Percentiles rank a stretch among this genome's conserved stretches.
Conservation (phyloP, 1,140 invertebrate genomes). For the Chelonus insularis region DNA sequence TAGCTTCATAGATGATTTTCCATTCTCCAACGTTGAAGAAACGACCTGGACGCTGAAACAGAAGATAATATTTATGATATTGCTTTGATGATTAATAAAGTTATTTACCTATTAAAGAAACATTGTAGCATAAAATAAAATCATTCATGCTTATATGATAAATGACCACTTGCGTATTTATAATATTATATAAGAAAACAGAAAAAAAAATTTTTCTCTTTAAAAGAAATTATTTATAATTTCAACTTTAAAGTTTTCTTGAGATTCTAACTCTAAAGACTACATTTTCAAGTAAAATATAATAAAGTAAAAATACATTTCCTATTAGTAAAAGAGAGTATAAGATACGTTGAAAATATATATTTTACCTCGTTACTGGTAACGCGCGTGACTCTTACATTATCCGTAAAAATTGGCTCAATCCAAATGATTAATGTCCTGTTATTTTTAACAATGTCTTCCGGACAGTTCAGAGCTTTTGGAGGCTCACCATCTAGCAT, state of each 20-base stretch:
- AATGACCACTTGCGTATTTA: too few species aligned
- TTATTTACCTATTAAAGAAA: too few species aligned
- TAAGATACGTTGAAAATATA: neutral
- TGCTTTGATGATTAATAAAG: neutral
- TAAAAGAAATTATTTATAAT: too few species aligned
- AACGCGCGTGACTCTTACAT: conserved; percentile 60
- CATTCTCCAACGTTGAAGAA: conserved; percentile 51
- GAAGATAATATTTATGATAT: conserved; percentile 11
- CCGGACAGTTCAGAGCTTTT: conserved; percentile 55
- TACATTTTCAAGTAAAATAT: too few species aligned
- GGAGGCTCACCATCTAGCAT: conserved; percentile 55
- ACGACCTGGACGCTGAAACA: conserved; percentile 51
- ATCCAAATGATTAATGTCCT: conserved; percentile 60
- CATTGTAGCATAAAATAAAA: too few species aligned
- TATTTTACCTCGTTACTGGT: conserved; percentile 59
- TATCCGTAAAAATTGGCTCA: conserved; percentile 65
- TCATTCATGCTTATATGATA: too few species aligned
- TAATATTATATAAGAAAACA: too few species aligned
- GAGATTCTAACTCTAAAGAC: too few species aligned
- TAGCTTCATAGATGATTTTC: conserved; percentile 55
- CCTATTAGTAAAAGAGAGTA: neutral
- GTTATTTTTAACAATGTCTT: conserved; percentile 49
- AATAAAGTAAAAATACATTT: too few species aligned
- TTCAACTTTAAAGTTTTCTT: too few species aligned
- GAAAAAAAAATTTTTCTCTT: too few species aligned